Base-by-base conservation (phyloP, 1,140 invertebrate species). In the Camponotus vicinus region DNA sequence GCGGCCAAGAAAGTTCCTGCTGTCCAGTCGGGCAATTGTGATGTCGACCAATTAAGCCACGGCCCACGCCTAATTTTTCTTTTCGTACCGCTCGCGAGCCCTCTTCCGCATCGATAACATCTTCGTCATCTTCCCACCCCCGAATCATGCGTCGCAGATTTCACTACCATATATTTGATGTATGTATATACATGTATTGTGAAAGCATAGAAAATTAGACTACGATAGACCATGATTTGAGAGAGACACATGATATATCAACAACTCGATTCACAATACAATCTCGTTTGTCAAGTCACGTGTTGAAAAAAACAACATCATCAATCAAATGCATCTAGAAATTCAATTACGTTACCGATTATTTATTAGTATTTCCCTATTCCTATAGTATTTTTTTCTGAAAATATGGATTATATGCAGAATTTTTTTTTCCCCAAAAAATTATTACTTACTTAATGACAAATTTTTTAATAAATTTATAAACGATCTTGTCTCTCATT, bases 31-130 rank as follows among this genome's bases (percentile, higher is more conserved):
- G 57, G 75, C 90, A 91, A 91, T 91, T 83, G 90, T 64, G 69
- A 90, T 86, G 79, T 79, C 84, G 73, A 77, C 87, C 87, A 91
- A 91, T 91, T 91, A 91, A 91, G 84, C 85, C 85, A 85, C 90
- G 75, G 66, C 90, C 90, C 87, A 90, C 90, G 84, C 87, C 64
- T 59, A 27, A 86, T 86, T 89, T 90, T 90, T 88, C 67, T 57
- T 90, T 83, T 63, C 55, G 64, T 75, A 69, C 61, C 18, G 49
- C 63, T 77, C 64, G 73, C 79, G 34, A 52, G 49, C 49, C 70
- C 77, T 89, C 86, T 90, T 88, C 89, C 88, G 88, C 86, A 59
- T 85, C 49, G 88, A 90, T 90, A 88, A 49, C 61, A 89, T 89
- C 89, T 80, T 63, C 55, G 57, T 83, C 77, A 86, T 83, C 49